Percentiles rank a stretch among this genome's conserved stretches.
Conservation (phyloP, 2,113 vertebrate genomes). For the Pelodiscus sinensis region DNA sequence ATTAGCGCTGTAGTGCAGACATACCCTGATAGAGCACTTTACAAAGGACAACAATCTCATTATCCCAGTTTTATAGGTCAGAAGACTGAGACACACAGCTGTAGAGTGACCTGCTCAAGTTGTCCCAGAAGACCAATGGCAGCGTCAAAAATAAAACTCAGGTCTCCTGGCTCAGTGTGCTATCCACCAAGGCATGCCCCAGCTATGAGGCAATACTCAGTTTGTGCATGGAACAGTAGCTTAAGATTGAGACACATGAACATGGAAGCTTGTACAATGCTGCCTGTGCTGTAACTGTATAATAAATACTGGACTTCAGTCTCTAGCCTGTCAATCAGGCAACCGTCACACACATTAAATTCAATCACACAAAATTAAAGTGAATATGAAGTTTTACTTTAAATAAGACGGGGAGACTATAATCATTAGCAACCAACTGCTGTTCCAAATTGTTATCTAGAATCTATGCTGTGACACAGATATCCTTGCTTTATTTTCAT, state of each 20-base stretch:
- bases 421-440: background rate
- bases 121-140: background rate
- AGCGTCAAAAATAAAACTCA: background rate
- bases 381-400: background rate
- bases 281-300: background rate
- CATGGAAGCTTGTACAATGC: background rate
- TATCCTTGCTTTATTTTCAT: accelerated
- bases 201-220: background rate
- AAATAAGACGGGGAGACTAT: background rate
- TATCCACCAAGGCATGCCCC: background rate
- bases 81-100: background rate
- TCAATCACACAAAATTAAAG: background rate
- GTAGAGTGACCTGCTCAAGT: background rate
- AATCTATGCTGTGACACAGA: background rate
- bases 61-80: background rate
- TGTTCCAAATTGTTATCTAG: background rate
- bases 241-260: background rate
- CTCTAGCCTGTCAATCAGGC: background rate
- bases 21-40: background rate
- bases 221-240: background rate
- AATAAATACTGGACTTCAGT: background rate
- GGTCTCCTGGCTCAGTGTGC: background rate
- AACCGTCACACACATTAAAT: background rate
- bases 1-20: no score
- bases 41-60: background rate